Evolutionary conservation across 1,140 invertebrate species (phyloP), one percentile per base, ranked within the genome.

Genomic region (Homarus americanus): DNA sequence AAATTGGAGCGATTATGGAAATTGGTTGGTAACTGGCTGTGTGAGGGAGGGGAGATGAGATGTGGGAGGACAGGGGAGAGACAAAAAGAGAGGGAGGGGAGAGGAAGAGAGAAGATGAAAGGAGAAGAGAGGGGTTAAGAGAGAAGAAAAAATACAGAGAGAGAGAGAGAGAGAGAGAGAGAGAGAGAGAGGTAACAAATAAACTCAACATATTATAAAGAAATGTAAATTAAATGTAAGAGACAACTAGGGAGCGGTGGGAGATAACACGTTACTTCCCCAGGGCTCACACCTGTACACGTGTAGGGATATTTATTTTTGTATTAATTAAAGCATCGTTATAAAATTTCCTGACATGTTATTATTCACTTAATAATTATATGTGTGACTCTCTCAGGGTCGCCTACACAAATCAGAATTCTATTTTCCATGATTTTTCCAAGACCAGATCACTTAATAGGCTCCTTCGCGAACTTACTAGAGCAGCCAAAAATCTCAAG

Each of bases 161-260:
- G 58, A 69, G 63, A 84, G 34, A 69, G 58, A 69, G 82, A 84
- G 82, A 38, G 32, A 38, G 82, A 84, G 82, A 69, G 58, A 69
- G 82, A 84, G 58, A 69, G 58, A 84, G 80, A 84, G 58, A 86
- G 66, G 28, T 9, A 86, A 38, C n/a, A n/a, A n/a, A n/a, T n/a
- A n/a, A n/a, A 49, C 2, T 32, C 32, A 76, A 76, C 34, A 76
- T 17, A 76, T 17, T 2, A 76, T 10, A 75, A 40, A 63, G 49
- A 76, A 28, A 79, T n/a, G 73, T 4, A 86, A 17, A 41, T 10
- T 17, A 24, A 63, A 24, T 20, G 58, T 4, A 24, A 63, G 20
- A 24, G 58, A 24, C 3, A 63, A 24, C 12, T 15, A 63, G 58
- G 24, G 58, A 63, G 20, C 3, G 58, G 4, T 0, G 4, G 0